Conservation (phyloP, 2,797 vertebrate genomes). For the Lophura swinhoii region DNA sequence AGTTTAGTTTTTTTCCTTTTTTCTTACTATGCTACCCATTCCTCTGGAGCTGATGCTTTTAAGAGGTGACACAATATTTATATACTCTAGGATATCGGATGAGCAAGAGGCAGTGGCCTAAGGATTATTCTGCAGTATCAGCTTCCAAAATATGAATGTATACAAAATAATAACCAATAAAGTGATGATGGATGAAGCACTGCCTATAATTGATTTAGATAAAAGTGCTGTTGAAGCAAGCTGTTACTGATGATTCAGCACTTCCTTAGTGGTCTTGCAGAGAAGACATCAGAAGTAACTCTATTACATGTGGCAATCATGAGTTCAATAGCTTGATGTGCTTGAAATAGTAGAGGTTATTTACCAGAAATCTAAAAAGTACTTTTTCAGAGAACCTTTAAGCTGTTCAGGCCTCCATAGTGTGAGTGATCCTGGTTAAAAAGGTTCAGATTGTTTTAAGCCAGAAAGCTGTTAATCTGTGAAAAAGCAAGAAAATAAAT, state of each 20-base stretch:
- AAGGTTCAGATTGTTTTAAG: background rate
- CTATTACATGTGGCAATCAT: background rate
- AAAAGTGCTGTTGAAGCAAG: background rate
- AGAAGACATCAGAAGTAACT: background rate
- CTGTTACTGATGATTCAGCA: background rate
- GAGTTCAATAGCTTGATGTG: background rate
- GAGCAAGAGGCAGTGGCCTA: background rate
- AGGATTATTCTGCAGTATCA: background rate
- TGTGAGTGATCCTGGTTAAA: background rate
- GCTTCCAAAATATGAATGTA: background rate
- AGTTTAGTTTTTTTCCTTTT: background rate
- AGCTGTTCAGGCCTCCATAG: rapidly evolving
- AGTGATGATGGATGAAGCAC: background rate
- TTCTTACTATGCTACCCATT: background rate
- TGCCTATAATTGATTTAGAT: background rate
- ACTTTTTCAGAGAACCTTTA: background rate
- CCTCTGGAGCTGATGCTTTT: background rate
- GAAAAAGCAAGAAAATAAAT: background rate
- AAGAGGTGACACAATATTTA: background rate
- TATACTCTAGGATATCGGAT: rapidly evolving
- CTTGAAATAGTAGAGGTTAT: background rate
- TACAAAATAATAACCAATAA: background rate
- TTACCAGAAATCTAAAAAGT: background rate
- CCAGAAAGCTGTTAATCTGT: background rate
- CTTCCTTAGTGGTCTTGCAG: background rate